These are phyloP conservation scores for Rhabdomys dilectus DNA, from an alignment of 2,113 vertebrate species.

Conservation along the genomic window DNA sequence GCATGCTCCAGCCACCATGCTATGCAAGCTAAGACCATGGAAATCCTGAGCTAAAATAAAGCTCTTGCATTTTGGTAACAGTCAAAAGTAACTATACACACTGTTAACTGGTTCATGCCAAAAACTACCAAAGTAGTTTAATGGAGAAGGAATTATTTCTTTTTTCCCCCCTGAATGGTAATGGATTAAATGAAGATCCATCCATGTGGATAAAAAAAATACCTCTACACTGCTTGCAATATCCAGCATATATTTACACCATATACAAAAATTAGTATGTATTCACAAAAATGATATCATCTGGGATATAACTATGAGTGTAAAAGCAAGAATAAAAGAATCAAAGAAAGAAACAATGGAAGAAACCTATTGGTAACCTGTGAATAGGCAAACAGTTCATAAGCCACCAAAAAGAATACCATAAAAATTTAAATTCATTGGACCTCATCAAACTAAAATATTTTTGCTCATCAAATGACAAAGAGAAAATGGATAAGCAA, in stretches of 20 bases:
- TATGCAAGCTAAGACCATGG: too few species aligned
- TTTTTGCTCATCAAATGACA: background rate
- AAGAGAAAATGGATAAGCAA: background rate
- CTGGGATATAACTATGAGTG: background rate
- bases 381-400: background rate
- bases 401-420: background rate
- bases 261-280: background rate
- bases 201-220: background rate
- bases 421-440: background rate
- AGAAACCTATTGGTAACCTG: background rate
- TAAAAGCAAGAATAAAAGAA: background rate
- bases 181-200: background rate
- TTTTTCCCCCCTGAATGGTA: background rate
- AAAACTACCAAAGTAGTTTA: background rate
- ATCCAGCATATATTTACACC: background rate
- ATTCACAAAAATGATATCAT: background rate
- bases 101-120: background rate
- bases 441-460: background rate
- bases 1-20: background rate
- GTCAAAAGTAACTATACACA: background rate
- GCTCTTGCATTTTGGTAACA: background rate
- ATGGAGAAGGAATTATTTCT: background rate
- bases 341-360: background rate
- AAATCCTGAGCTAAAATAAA: background rate
- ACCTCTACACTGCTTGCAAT: background rate